phyloP scores from a whole-genome alignment of 2,888 invertebrate genomes.

The Cancer borealis region DNA sequence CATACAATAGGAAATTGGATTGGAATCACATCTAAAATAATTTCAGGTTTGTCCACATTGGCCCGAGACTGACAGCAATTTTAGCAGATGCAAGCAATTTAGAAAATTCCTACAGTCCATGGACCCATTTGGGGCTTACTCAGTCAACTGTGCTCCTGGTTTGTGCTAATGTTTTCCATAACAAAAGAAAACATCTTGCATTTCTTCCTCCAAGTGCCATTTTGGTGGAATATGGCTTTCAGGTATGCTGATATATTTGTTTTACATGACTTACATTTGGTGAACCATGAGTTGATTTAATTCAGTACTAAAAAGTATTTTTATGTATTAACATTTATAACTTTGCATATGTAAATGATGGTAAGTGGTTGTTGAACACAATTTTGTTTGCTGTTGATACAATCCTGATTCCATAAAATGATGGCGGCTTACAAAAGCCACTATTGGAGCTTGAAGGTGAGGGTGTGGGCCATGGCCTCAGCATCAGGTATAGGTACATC shows the following conservation, averaged over 20 bases:
- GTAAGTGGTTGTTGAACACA: too few species aligned
- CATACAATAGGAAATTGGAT: background rate
- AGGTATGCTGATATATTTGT: constrained; percentile 80
- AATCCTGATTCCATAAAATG: too few species aligned
- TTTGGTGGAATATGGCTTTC: constrained; percentile 84
- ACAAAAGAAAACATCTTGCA: constrained; percentile 78
- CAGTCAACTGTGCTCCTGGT: constrained; percentile 80
- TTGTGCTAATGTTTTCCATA: constrained; percentile 79
- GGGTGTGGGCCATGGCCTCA: too few species aligned
- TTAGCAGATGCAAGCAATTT: constrained; percentile 80
- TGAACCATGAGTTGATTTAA: background rate
- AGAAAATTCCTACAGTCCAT: constrained; percentile 54
- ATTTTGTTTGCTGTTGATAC: too few species aligned
- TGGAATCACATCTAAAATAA: background rate
- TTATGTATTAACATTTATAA: too few species aligned
- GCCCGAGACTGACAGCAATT: constrained; percentile 83
- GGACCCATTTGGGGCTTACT: constrained; percentile 70
- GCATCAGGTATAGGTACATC: too few species aligned
- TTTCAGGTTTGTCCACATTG: constrained; percentile 82
- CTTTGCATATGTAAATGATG: too few species aligned
- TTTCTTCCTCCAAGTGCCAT: constrained; percentile 82
- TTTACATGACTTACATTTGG: background rate
- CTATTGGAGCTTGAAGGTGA: too few species aligned
- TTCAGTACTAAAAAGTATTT: background rate
- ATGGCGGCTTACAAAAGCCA: too few species aligned